phyloP scores from a whole-genome alignment of 1,140 invertebrate species.

The Euglossa dilemma region DNA sequence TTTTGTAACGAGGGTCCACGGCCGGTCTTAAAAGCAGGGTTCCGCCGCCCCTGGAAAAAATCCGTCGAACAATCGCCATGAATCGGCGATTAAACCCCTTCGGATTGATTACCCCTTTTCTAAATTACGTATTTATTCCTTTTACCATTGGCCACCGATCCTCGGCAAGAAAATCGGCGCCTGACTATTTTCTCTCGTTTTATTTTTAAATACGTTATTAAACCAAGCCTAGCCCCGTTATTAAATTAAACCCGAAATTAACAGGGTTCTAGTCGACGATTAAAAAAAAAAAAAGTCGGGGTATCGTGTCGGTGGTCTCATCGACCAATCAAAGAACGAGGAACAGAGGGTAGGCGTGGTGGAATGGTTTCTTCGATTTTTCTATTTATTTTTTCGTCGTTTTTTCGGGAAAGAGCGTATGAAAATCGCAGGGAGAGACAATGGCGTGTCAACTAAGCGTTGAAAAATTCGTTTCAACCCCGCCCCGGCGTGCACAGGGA shows the following conservation, averaged over 20 bases:
- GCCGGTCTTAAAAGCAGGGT: background rate
- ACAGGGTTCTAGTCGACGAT: background rate
- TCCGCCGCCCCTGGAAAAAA: no score
- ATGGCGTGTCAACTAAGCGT: conserved; percentile 52
- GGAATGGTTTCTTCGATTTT: background rate
- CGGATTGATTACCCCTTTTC: conserved; percentile 47
- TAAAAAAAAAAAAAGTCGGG: no score
- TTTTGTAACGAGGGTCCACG: conserved; percentile 13
- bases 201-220: background rate
- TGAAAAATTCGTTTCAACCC: conserved; percentile 57
- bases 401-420: background rate
- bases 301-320: no score
- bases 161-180: no score
- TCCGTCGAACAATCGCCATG: no score
- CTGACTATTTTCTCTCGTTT: no score
- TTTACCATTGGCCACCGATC: background rate
- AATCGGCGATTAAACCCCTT: conserved; percentile 23
- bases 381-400: background rate
- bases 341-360: no score
- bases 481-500: conserved; percentile 7
- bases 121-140: background rate
- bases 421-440: conserved; percentile 47
- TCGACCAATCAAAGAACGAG: no score
- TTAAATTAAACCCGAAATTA: background rate
- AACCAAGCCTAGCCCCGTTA: background rate